Conservation (phyloP, 1,140 invertebrate species). For the Magallana gigas region DNA sequence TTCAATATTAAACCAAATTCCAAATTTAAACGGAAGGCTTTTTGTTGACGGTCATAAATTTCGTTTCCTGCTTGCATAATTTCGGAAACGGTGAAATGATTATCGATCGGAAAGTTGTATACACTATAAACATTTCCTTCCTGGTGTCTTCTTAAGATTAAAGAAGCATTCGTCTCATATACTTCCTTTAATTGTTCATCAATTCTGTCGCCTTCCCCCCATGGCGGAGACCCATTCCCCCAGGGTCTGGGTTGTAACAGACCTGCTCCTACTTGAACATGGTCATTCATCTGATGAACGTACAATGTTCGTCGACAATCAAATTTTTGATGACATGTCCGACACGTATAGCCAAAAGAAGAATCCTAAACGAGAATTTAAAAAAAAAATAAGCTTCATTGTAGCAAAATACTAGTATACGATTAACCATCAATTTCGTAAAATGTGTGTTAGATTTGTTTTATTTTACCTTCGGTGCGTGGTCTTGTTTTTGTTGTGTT, state of each 20-base stretch:
- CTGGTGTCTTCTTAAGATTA: slow-evolving; percentile 38
- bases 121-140: background rate
- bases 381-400: slow-evolving; percentile 4
- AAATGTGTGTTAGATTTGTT: slow-evolving; percentile 1
- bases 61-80: slow-evolving; percentile 34
- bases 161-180: slow-evolving; percentile 40
- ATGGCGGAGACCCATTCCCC: background rate
- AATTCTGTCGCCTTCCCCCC: background rate
- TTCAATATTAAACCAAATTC: slow-evolving; percentile 38
- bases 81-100: slow-evolving; percentile 32
- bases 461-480: slow-evolving; percentile 16
- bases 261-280: background rate
- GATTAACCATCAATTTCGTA: slow-evolving; percentile 18
- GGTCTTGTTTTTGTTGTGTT: slow-evolving; percentile 7
- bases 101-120: slow-evolving; percentile 45
- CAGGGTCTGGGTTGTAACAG: background rate
- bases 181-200: slow-evolving; percentile 27
- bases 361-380: background rate
- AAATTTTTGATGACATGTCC: too few species aligned
- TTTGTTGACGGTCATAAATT: slow-evolving; percentile 43
- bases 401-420: slow-evolving; percentile 7
- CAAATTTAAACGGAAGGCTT: slow-evolving; percentile 45
- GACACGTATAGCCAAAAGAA: background rate
- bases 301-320: background rate
- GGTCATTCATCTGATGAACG: background rate